Evolutionary conservation across 1,140 invertebrate species (phyloP), one percentile per base, ranked within the genome.

Genomic region (Cotesia chilonis): DNA sequence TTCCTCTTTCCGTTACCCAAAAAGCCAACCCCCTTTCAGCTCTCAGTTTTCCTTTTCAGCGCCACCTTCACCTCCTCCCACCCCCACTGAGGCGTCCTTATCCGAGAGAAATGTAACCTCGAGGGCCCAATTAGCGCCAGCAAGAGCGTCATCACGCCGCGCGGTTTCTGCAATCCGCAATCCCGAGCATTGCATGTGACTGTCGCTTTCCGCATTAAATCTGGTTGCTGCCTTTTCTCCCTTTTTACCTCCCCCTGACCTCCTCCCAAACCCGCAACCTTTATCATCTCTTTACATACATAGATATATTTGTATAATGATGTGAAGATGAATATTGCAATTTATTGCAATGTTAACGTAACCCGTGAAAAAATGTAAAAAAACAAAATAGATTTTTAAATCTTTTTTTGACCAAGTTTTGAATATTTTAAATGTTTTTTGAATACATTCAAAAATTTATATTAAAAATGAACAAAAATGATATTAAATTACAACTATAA

Each of bases 121-220:
- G 84, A 85, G 84, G 84, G 84, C 82, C 84, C 84, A 86, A 86
- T 86, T 86, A 86, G 84, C 83, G 82, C 83, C 82, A 81, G 77
- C 82, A 83, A 79, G 81, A 85, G 84, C 85, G 84, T 86, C 84
- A 84, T 85, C 83, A 82, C 81, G 78, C 76, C 75, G 82, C 78
- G 82, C 78, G 82, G 81, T 84, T 84, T 86, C 82, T 83, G 79
- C 82, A 83, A 83, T 84, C 80, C 28, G 2, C 28, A 28, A 28
- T 28, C 28, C 28, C 28, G 28, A 2, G 28, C 28, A 28, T 28
- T 28, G 78, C 80, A 78, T 83, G 77, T 82, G 78, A 84, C 82
- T 85, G 82, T 78, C 79, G 82, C 83, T 84, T 85, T 84, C 81
- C 81, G 79, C 81, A 77, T 76, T 47, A 41, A 28, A 47, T 63